phyloP scores from a whole-genome alignment of 1,140 invertebrate genomes.

The Lutraria rhynchaena region DNA sequence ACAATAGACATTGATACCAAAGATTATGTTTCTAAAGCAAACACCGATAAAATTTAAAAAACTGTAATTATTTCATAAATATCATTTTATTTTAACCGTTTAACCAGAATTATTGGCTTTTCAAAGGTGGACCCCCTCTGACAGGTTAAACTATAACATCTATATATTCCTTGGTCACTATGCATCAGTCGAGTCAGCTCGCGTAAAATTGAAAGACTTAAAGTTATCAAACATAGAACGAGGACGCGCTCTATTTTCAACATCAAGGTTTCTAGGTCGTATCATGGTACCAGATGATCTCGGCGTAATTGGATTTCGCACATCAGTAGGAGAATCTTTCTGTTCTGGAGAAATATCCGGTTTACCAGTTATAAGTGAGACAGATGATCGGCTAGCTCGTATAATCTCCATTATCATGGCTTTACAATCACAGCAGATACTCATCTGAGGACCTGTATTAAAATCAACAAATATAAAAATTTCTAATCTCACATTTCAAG shows the following conservation, averaged over 20 bases:
- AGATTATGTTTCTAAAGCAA: too few relatives aligned
- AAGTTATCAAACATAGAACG: slow-evolving; percentile 43
- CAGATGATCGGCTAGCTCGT: slow-evolving; percentile 81
- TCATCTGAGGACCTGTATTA: slow-evolving; percentile 88
- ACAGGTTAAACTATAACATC: too few relatives aligned
- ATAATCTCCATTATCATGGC: slow-evolving; percentile 96
- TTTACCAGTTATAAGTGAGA: slow-evolving; percentile 61
- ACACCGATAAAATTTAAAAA: too few relatives aligned
- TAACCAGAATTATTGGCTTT: too few relatives aligned
- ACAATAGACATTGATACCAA: too few relatives aligned
- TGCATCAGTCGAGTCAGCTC: slow-evolving; percentile 21
- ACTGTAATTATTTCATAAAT: too few relatives aligned
- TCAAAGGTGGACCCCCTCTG: too few relatives aligned
- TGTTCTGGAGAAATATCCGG: neutral
- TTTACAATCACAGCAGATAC: slow-evolving; percentile 96
- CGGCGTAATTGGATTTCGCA: neutral
- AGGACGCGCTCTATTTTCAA: slow-evolving; percentile 21
- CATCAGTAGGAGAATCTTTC: slow-evolving; percentile 5
- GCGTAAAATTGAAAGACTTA: slow-evolving; percentile 46
- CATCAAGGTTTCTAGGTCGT: slow-evolving; percentile 29
- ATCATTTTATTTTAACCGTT: too few relatives aligned
- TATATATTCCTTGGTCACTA: too few relatives aligned
- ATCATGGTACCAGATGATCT: neutral
- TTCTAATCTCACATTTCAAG: neutral
- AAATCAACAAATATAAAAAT: neutral